Base-by-base conservation (phyloP, 1,140 invertebrate genomes). In the Camponotus vicinus region DNA sequence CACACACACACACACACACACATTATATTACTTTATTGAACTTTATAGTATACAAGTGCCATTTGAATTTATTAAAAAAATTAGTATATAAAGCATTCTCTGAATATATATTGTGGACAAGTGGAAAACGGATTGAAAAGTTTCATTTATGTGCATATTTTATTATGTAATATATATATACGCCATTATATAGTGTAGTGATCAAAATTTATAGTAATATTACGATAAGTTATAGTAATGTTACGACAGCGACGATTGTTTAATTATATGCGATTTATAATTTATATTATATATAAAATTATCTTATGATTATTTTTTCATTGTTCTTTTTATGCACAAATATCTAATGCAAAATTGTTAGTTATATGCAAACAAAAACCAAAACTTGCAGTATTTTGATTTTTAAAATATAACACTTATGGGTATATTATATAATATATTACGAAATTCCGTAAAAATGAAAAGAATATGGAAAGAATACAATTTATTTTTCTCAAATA, bases 41-140 rank as follows among this genome's bases (percentile, higher is more conserved):
- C 88, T 89, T 89, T 86, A 86, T 40, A 89, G 3, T 52, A 37
- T 82, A 57, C 76, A 84, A 89, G 88, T 89, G 88, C 88, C 88
- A 89, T 89, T 27, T 89, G 45, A 88, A 73, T 66, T 34, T 32
- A 70, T 66, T 83, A 78, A 73, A 55, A 71, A 59, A 7, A 52
- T 89, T 59, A 52, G 63, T 13, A 52, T 61, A 57, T 80, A 57
- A 37, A 59, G 3, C 52, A 59, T 45, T 70, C 27, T 70, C 37
- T 27, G 27, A 11, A 3, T n/a, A 79, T 15, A 63, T 42, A 59
- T 61, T 13, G 11, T 8, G 7, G 0, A 59, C 6, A 59, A 49
- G 2, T 1, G 11, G 7, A 37, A 73, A 42, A 32, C 6, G 18
- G 11, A 71, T 71, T 82, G 42, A 32, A 37, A 61, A 80, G 37